These are phyloP conservation scores for Dicyrtomina minuta DNA, from an alignment of 2,888 invertebrate species.

Conservation along the genomic window DNA sequence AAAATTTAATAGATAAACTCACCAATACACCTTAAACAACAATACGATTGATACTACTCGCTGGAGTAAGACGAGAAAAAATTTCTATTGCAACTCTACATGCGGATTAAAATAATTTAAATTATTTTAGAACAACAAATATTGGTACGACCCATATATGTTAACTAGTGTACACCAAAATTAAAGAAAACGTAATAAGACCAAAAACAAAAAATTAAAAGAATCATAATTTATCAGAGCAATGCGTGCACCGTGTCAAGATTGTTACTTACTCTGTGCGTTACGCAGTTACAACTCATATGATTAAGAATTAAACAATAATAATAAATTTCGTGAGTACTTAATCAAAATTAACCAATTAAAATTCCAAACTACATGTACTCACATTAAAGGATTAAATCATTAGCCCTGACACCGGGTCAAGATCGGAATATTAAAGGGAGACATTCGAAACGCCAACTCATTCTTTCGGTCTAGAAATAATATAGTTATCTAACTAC, in stretches of 20 bases:
- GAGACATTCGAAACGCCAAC: no score
- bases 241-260: conserved; percentile 17
- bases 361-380: no score
- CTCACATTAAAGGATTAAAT: no score
- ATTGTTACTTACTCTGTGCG: conserved; percentile 6
- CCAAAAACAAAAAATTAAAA: conserved; percentile 14
- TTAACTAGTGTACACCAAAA: no score
- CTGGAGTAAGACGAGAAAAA: conserved; percentile 1
- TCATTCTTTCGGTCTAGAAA: no score
- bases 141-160: background rate
- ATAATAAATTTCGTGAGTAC: no score
- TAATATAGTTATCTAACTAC: no score
- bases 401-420: no score
- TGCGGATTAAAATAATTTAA: background rate
- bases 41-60: background rate
- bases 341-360: no score
- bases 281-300: conserved; percentile 15
- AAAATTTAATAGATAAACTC: conserved; percentile 6
- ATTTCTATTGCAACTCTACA: background rate
- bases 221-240: conserved; percentile 12
- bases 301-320: no score
- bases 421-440: no score
- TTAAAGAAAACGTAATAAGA: background rate
- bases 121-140: background rate
- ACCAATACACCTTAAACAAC: no score